Percentiles rank a stretch among this genome's conserved stretches.
Evolutionary conservation across 2,888 invertebrate species (phyloP).

Genomic region (Melanargia galathea): DNA sequence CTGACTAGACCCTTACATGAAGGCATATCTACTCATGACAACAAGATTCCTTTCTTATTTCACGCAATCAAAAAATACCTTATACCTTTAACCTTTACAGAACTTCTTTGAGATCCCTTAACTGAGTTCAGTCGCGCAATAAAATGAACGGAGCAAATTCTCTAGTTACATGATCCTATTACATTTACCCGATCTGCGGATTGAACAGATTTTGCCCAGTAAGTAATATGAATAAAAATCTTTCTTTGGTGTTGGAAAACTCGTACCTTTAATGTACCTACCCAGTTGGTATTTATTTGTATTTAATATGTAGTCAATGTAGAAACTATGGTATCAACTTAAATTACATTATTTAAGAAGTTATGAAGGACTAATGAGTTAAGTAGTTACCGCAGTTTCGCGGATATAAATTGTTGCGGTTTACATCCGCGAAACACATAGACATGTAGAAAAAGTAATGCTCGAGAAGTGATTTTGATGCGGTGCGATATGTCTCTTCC

Average conservation of each 20-base stretch:
- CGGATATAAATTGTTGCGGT: too few relatives aligned
- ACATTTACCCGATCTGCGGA: constrained; percentile 5
- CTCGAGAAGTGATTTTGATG: too few relatives aligned
- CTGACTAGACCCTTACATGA: too few relatives aligned
- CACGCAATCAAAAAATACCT: background rate
- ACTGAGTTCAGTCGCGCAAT: constrained; percentile 5
- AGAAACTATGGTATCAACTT: too few relatives aligned
- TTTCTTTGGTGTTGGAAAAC: background rate
- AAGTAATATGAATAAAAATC: constrained; percentile 5
- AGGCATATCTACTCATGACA: background rate
- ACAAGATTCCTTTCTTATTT: background rate
- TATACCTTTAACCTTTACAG: background rate
- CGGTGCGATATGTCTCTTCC: too few relatives aligned
- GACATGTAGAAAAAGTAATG: too few relatives aligned
- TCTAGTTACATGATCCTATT: constrained; percentile 13
- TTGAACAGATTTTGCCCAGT: constrained; percentile 1
- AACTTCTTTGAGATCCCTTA: background rate
- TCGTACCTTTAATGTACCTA: background rate
- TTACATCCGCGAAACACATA: too few relatives aligned
- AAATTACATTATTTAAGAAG: too few relatives aligned
- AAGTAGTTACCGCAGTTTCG: too few relatives aligned
- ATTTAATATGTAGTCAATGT: too few relatives aligned
- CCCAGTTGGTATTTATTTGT: background rate
- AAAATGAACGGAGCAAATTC: background rate
- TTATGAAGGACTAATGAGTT: too few relatives aligned